Conservation (phyloP, 2,888 invertebrate species). For the Camponotus fellah region DNA sequence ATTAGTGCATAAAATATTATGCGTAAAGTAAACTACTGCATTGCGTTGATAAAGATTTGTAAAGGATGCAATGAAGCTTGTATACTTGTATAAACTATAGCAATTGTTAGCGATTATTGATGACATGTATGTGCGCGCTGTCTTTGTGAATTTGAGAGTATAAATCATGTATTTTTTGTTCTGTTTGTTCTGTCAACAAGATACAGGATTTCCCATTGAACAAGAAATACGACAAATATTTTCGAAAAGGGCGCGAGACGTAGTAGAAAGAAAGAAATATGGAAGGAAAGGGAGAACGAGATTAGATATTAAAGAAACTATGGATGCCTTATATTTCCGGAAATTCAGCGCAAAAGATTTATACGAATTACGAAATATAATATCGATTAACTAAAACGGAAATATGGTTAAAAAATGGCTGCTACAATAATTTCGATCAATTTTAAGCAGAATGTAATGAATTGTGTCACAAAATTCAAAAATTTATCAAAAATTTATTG, state of each 20-base stretch:
- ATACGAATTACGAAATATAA: constrained; percentile 11
- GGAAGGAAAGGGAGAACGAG: constrained; percentile 12
- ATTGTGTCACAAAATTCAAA: constrained; percentile 2
- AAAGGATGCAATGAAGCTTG: constrained; percentile 24
- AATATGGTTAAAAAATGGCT: background rate
- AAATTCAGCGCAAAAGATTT: constrained; percentile 45
- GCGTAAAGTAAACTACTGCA: background rate
- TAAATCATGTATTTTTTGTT: constrained; percentile 63
- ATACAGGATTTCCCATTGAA: constrained; percentile 41
- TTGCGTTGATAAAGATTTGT: background rate
- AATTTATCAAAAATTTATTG: background rate
- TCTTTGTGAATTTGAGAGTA: constrained; percentile 11
- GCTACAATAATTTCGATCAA: constrained; percentile 17
- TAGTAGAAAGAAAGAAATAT: constrained; percentile 19
- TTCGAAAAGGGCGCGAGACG: constrained; percentile 22
- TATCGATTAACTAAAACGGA: background rate
- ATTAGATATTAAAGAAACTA: constrained; percentile 48
- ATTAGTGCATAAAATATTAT: background rate
- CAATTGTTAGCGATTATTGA: constrained; percentile 37
- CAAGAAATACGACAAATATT: constrained; percentile 63
- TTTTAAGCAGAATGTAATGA: background rate
- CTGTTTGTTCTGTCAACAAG: constrained; percentile 25
- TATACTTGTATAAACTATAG: constrained; percentile 59
- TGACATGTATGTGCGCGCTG: constrained; percentile 49
- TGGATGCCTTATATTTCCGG: constrained; percentile 32